These are phyloP conservation scores for Ptilorrhoa leucosticta DNA, from an alignment of 2,113 vertebrate species.

Conservation along the genomic window DNA sequence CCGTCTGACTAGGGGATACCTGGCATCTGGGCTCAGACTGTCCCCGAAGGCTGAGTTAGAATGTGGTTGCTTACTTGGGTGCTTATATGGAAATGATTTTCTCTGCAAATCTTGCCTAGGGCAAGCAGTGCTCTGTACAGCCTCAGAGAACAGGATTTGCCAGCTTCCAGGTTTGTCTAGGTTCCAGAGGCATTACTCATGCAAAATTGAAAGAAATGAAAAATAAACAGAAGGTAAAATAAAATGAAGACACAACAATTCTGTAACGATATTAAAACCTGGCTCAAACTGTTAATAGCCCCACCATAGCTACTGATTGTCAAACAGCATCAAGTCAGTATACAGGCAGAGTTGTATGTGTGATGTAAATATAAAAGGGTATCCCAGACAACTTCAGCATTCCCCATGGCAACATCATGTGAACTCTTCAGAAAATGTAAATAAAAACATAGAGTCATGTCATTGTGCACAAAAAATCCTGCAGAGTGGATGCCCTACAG, in stretches of 20 bases:
- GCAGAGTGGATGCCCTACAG: neutral
- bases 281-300: neutral
- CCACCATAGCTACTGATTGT: neutral
- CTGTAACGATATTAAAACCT: conserved; percentile 11
- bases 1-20: neutral
- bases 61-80: neutral
- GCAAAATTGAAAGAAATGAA: neutral
- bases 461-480: neutral
- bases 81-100: neutral
- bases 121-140: neutral
- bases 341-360: neutral
- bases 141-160: neutral
- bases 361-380: conserved; percentile 32
- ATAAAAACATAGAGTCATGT: conserved; percentile 56
- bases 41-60: neutral
- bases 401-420: conserved; percentile 64
- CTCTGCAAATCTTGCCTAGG: neutral
- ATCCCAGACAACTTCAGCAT: conserved; percentile 63
- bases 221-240: neutral
- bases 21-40: neutral
- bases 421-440: conserved; percentile 66
- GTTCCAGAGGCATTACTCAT: neutral
- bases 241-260: neutral
- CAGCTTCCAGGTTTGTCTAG: neutral
- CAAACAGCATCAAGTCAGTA: neutral